Evolutionary conservation across 2,888 invertebrate genomes (phyloP).

Genomic region (Cyaniris semiargus): DNA sequence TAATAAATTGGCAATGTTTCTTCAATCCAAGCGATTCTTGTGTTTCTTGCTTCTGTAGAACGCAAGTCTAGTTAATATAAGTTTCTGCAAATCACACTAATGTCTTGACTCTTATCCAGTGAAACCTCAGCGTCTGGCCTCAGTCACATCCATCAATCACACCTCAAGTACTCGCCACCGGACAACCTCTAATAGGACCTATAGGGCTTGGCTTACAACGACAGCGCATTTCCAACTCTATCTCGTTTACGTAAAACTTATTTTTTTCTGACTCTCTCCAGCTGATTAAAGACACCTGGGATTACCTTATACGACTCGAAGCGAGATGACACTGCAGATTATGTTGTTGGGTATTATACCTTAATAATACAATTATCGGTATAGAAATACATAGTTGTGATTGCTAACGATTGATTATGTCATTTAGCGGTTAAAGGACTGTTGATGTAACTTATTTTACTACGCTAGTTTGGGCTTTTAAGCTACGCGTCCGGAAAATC

Average conservation of each 20-base stretch:
- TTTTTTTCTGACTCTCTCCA: slow-evolving; percentile 36
- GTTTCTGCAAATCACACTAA: neutral
- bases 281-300: slow-evolving; percentile 8
- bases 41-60: neutral
- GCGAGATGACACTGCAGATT: slow-evolving; percentile 30
- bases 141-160: slow-evolving; percentile 70
- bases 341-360: slow-evolving; percentile 23
- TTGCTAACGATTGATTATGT: neutral
- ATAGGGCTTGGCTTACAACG: neutral
- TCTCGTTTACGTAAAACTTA: neutral
- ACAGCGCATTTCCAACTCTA: neutral
- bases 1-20: neutral
- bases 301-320: slow-evolving; percentile 10
- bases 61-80: neutral
- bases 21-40: neutral
- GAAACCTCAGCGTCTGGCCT: slow-evolving; percentile 47
- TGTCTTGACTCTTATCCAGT: neutral
- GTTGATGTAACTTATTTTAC: neutral
- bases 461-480: neutral
- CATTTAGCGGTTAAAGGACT: neutral
- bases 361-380: slow-evolving; percentile 27
- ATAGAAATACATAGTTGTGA: slow-evolving; percentile 19
- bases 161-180: slow-evolving; percentile 59
- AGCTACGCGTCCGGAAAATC: neutral
- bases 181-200: slow-evolving; percentile 56